phyloP scores from a whole-genome alignment of 2,797 vertebrate species.

The Crotalus adamanteus region DNA sequence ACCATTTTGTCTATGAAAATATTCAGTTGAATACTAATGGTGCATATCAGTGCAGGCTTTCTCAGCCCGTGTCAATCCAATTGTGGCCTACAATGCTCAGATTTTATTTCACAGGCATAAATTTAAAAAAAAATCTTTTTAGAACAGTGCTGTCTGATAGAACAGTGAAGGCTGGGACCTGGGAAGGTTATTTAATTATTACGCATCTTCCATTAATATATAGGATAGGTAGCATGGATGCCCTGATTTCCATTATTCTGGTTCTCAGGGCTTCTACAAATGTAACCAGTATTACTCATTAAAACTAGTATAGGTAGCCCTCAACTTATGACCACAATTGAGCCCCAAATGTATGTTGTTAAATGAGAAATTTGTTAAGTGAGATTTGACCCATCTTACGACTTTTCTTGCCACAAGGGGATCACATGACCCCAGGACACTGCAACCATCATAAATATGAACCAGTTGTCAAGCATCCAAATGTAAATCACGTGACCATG shows the following conservation, averaged over 20 bases:
- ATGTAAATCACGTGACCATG: no score
- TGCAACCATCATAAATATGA: no score
- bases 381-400: no score
- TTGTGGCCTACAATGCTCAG: background rate
- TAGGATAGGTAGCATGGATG: background rate
- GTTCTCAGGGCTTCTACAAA: background rate
- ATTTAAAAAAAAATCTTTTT: background rate
- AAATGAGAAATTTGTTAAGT: no score
- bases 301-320: background rate
- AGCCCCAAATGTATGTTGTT: no score
- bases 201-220: background rate
- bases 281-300: background rate
- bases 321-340: no score
- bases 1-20: slow-evolving; percentile 49
- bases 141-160: background rate
- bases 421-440: no score
- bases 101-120: background rate
- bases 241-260: background rate
- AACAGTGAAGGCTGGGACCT: background rate
- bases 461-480: no score
- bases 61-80: background rate
- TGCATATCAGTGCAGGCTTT: slow-evolving; percentile 12
- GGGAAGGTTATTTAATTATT: background rate
- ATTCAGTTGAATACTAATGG: slow-evolving; percentile 39
- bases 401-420: no score